phyloP scores from a whole-genome alignment of 2,113 vertebrate genomes.

The Percopsis transmontana region DNA sequence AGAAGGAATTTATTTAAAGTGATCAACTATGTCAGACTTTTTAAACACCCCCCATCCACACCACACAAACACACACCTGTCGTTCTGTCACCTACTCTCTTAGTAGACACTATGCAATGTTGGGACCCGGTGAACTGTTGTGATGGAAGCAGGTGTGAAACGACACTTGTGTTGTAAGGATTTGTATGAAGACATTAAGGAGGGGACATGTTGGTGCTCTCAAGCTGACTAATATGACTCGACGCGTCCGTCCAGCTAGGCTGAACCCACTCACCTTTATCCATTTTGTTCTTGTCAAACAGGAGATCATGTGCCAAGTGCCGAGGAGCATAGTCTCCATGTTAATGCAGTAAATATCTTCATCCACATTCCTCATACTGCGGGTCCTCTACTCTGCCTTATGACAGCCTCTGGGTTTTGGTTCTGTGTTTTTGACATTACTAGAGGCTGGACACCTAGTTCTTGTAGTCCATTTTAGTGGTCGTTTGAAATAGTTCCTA shows the following conservation, averaged over 20 bases:
- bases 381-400: slow-evolving; percentile 34
- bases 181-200: neutral
- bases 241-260: neutral
- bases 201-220: neutral
- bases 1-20: neutral
- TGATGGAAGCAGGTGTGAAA: slow-evolving; percentile 2
- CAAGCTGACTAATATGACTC: neutral
- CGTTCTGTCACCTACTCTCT: slow-evolving; percentile 1
- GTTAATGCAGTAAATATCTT: slow-evolving; percentile 4
- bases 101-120: slow-evolving; percentile 56
- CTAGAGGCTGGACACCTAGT: neutral
- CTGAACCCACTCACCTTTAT: neutral
- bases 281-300: slow-evolving; percentile 12
- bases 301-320: slow-evolving; percentile 37
- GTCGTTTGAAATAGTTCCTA: neutral
- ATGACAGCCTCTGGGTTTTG: slow-evolving; percentile 29
- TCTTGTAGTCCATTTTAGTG: slow-evolving; percentile 3
- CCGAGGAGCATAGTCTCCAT: slow-evolving; percentile 42
- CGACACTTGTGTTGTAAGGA: slow-evolving; percentile 27
- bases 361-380: slow-evolving; percentile 34
- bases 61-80: neutral
- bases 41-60: neutral
- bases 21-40: neutral
- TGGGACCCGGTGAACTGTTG: slow-evolving; percentile 10
- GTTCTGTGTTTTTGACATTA: slow-evolving; percentile 7